These are phyloP conservation scores for Scatophagus argus DNA, from an alignment of 2,113 vertebrate species.

Conservation along the genomic window DNA sequence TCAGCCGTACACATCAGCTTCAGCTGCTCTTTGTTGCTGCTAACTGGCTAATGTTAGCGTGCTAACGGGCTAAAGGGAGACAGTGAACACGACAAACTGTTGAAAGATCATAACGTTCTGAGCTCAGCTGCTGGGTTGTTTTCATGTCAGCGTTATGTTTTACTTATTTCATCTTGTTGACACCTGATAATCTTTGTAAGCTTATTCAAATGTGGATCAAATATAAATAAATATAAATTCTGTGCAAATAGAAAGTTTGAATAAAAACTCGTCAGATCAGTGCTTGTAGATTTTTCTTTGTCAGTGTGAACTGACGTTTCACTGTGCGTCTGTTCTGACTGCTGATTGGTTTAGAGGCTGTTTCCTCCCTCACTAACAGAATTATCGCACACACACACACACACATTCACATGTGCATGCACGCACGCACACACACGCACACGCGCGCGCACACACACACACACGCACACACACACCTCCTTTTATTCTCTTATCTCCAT, in stretches of 20 bases:
- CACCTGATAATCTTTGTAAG: too few species aligned
- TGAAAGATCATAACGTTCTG: too few species aligned
- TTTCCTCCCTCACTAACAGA: slow-evolving; percentile 44
- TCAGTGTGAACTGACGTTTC: background rate
- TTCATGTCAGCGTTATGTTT: too few species aligned
- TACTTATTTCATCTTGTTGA: background rate
- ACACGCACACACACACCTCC: background rate
- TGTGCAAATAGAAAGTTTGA: too few species aligned
- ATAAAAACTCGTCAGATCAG: background rate
- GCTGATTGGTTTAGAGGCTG: slow-evolving; percentile 63
- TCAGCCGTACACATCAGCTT: too few species aligned
- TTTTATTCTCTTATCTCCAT: slow-evolving; percentile 34
- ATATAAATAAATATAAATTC: background rate
- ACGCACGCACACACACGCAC: background rate
- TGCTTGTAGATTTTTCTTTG: background rate
- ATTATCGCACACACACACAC: slow-evolving; percentile 20
- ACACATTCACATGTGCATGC: background rate
- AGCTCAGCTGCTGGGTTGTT: too few species aligned
- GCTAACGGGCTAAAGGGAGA: too few species aligned
- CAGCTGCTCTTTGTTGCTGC: too few species aligned
- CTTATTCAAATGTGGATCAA: too few species aligned
- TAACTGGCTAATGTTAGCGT: too few species aligned
- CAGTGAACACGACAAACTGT: too few species aligned
- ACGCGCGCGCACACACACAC: slow-evolving; percentile 4
- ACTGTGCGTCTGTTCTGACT: slow-evolving; percentile 68